phyloP scores from a whole-genome alignment of 2,797 vertebrate species.

The Okamejei kenojei region DNA sequence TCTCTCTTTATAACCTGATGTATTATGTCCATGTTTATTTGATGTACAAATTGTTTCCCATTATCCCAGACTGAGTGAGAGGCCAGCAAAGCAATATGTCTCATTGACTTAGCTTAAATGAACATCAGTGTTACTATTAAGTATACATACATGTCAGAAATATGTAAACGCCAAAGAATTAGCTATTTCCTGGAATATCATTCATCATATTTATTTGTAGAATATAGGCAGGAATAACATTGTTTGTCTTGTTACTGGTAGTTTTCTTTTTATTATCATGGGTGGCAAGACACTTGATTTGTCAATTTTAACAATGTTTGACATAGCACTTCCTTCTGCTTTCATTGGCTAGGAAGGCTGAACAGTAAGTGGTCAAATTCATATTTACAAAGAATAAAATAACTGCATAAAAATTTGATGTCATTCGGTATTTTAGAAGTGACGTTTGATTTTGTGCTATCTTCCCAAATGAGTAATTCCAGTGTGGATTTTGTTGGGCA shows the following conservation, averaged over 20 bases:
- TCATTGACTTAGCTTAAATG: not conserved
- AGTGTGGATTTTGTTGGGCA: not conserved
- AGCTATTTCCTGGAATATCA: slow-evolving; percentile 31
- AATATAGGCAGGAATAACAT: slow-evolving; percentile 34
- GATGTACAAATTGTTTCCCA: slow-evolving; percentile 19
- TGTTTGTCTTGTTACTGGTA: slow-evolving; percentile 25
- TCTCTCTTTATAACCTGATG: not conserved
- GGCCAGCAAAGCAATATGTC: not conserved
- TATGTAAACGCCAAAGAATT: slow-evolving; percentile 26
- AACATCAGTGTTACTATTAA: slow-evolving; percentile 25
- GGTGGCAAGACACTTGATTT: slow-evolving; percentile 24
- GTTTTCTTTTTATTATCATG: slow-evolving; percentile 27
- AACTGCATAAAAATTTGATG: not conserved
- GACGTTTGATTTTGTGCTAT: not conserved
- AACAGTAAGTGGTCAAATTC: not conserved
- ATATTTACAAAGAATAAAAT: not conserved
- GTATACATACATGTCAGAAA: slow-evolving; percentile 30
- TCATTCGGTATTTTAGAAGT: not conserved
- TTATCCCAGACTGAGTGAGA: not conserved
- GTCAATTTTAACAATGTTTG: slow-evolving; percentile 36
- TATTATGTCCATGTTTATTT: slow-evolving; percentile 24
- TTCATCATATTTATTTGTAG: slow-evolving; percentile 30
- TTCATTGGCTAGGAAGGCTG: not conserved
- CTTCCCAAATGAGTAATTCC: not conserved
- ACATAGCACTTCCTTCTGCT: slow-evolving; percentile 23